Conservation (phyloP, 2,888 invertebrate species). For the Acrocyrtus sp. region DNA sequence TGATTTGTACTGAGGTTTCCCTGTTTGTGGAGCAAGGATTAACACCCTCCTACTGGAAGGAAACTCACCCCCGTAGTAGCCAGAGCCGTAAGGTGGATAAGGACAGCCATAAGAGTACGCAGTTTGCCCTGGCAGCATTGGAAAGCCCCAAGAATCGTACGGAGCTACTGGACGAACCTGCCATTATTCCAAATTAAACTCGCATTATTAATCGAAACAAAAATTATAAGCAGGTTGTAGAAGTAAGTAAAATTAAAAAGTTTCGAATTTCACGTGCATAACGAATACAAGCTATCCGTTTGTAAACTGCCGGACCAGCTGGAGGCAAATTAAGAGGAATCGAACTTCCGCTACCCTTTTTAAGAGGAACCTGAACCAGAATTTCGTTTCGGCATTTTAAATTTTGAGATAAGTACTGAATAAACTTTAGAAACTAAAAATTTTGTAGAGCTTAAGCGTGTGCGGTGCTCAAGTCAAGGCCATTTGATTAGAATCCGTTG, state of each 20-base stretch:
- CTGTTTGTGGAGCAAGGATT: slow-evolving; percentile 17
- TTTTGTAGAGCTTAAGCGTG: too few relatives aligned
- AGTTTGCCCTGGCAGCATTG: background rate
- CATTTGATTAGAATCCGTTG: too few relatives aligned
- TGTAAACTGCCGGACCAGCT: slow-evolving; percentile 1
- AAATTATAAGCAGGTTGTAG: background rate
- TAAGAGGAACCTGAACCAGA: too few relatives aligned
- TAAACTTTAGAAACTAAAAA: too few relatives aligned
- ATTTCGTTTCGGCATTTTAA: too few relatives aligned
- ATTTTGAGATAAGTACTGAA: too few relatives aligned
- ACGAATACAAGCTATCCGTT: slow-evolving; percentile 21
- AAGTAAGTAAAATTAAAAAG: background rate
- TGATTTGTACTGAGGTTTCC: background rate
- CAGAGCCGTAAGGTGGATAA: slow-evolving; percentile 1
- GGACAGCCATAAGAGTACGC: slow-evolving; percentile 3
- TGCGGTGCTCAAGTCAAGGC: too few relatives aligned
- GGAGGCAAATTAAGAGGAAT: too few relatives aligned
- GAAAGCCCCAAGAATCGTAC: background rate
- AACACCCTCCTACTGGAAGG: background rate
- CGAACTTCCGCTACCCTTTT: too few relatives aligned
- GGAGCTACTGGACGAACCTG: slow-evolving; percentile 22
- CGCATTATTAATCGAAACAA: too few relatives aligned
- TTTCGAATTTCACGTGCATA: slow-evolving; percentile 7
- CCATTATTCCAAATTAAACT: background rate
- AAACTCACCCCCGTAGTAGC: slow-evolving; percentile 16